Evolutionary conservation across 2,888 invertebrate species (phyloP).

Genomic region (Dryococelus australis): DNA sequence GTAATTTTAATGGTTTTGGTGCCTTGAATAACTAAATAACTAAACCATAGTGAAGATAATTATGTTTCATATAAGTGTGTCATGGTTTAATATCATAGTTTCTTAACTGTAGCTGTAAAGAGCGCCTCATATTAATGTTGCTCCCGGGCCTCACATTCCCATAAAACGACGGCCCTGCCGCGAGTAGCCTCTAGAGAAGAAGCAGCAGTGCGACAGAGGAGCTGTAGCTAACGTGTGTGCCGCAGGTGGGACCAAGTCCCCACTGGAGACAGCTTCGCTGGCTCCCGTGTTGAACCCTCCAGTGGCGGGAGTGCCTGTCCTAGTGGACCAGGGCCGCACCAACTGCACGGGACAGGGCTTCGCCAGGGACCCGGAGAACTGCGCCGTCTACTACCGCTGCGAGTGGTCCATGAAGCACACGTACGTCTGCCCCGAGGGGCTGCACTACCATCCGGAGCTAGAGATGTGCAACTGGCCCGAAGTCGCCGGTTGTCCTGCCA

Average conservation of each 20-base stretch:
- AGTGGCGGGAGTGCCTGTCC: slow-evolving; percentile 36
- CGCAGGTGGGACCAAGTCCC: slow-evolving; percentile 16
- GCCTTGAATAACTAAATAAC: too few relatives aligned
- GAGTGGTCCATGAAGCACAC: slow-evolving; percentile 51
- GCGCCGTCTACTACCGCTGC: slow-evolving; percentile 53
- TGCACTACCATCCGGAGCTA: slow-evolving; percentile 53
- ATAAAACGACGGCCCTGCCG: too few relatives aligned
- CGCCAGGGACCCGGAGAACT: slow-evolving; percentile 49
- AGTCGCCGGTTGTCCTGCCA: slow-evolving; percentile 49
- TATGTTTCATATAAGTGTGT: too few relatives aligned
- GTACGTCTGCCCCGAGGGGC: slow-evolving; percentile 54
- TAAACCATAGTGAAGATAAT: too few relatives aligned
- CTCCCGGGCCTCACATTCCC: too few relatives aligned
- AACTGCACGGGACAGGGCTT: slow-evolving; percentile 50
- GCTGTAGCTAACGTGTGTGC: not conserved
- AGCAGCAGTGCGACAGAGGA: too few relatives aligned
- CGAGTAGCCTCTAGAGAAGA: too few relatives aligned
- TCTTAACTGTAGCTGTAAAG: too few relatives aligned
- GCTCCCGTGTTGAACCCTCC: slow-evolving; percentile 36
- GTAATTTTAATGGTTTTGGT: too few relatives aligned
- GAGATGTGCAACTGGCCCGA: slow-evolving; percentile 55
- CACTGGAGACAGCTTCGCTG: not conserved
- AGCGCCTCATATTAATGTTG: too few relatives aligned
- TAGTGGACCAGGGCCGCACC: slow-evolving; percentile 33
- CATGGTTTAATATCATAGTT: too few relatives aligned